Base-by-base conservation (phyloP, 35 echinoderm and acorn worm species). In the Ptychodera flava region DNA sequence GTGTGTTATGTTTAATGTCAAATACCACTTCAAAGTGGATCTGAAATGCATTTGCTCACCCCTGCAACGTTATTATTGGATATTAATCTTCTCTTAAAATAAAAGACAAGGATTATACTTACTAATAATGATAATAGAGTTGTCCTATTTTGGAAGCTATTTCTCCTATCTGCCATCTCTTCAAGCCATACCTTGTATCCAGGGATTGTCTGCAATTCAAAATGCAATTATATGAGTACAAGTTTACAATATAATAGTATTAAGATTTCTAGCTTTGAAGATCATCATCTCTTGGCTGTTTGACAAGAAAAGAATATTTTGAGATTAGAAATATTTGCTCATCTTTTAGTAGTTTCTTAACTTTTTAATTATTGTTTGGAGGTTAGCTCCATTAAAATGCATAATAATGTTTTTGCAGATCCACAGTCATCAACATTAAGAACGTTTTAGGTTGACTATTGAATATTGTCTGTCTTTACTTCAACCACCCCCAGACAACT, bases 41-140 rank as follows among this genome's bases (percentile, higher is more conserved):
- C n/a, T n/a, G n/a, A n/a, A n/a, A n/a, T n/a, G n/a, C n/a, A n/a
- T n/a, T n/a, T n/a, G n/a, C n/a, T n/a, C n/a, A n/a, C n/a, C n/a
- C n/a, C n/a, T n/a, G n/a, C n/a, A n/a, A n/a, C n/a, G n/a, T n/a
- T n/a, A n/a, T n/a, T n/a, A n/a, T n/a, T n/a, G n/a, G n/a, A n/a
- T n/a, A n/a, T n/a, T n/a, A n/a, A n/a, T n/a, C n/a, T n/a, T n/a
- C n/a, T n/a, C n/a, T n/a, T n/a, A n/a, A n/a, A n/a, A n/a, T n/a
- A n/a, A n/a, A n/a, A n/a, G n/a, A n/a, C n/a, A n/a, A n/a, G n/a
- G n/a, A n/a, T n/a, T n/a, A n/a, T 2, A 97, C 95, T 97, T 87
- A 97, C 95, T 97, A 97, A 37, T 99, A 99, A 86, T 94, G 93
- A 79, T 99, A 99, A 83, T 99, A 99, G 27, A 99, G 90, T 84